Percentiles rank a stretch among this genome's conserved stretches.
phyloP scores from a whole-genome alignment of 2,797 vertebrate species.

The Cyclopterus lumpus region DNA sequence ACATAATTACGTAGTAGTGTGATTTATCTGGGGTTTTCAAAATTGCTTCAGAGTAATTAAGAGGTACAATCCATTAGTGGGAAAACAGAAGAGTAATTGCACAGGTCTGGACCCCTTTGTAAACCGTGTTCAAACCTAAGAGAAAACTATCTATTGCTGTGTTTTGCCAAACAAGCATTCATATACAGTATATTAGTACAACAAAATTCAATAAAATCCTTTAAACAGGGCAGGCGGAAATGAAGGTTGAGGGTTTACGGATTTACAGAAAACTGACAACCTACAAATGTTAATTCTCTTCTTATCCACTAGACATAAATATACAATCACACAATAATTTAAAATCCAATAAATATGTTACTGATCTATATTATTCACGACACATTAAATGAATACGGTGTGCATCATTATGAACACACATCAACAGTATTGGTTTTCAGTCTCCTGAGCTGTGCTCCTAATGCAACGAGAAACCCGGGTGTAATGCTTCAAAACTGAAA shows the following conservation, averaged over 20 bases:
- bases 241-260: neutral
- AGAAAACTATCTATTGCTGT: too few relatives aligned
- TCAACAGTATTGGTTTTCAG: conserved; percentile 10
- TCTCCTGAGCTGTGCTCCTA: conserved; percentile 2
- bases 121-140: neutral
- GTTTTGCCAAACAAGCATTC: too few relatives aligned
- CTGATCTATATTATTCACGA: neutral
- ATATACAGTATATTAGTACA: neutral
- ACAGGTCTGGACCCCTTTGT: neutral
- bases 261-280: neutral
- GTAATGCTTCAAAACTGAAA: conserved; percentile 12
- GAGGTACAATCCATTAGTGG: neutral
- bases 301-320: neutral
- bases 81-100: neutral
- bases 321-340: neutral
- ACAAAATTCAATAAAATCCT: neutral
- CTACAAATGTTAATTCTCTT: neutral
- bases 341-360: neutral
- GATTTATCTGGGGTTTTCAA: neutral
- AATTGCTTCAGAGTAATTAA: neutral
- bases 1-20: neutral
- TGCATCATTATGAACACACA: conserved; percentile 8
- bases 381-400: neutral
- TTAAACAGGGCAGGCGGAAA: neutral
- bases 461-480: conserved; percentile 10